phyloP scores from a whole-genome alignment of 2,888 invertebrate genomes.

The Agrotis puta region DNA sequence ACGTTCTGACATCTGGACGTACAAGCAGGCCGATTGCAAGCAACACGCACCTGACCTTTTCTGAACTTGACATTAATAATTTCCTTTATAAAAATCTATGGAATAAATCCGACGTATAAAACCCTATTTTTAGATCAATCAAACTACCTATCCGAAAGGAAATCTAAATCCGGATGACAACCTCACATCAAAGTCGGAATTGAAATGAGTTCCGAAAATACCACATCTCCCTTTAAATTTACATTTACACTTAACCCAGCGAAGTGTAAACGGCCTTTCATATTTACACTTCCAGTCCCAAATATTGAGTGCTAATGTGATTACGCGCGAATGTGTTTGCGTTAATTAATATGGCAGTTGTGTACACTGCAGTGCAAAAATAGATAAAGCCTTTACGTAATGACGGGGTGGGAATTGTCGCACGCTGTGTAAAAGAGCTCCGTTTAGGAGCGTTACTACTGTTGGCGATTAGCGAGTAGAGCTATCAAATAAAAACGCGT shows the following conservation, averaged over 20 bases:
- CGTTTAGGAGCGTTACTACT: not conserved
- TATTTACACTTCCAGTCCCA: slow-evolving; percentile 23
- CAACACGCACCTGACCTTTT: too few relatives aligned
- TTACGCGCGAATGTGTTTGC: slow-evolving; percentile 58
- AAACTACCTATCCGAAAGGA: not conserved
- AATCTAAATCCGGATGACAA: slow-evolving; percentile 4
- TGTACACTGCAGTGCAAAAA: slow-evolving; percentile 56
- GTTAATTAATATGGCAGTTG: slow-evolving; percentile 64
- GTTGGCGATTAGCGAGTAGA: not conserved
- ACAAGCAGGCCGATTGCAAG: too few relatives aligned
- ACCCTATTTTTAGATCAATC: slow-evolving; percentile 34
- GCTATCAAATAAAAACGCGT: not conserved
- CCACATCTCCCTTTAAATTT: slow-evolving; percentile 23
- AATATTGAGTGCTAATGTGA: slow-evolving; percentile 61
- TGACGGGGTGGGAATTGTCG: slow-evolving; percentile 52
- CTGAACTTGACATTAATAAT: not conserved
- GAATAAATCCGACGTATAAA: not conserved
- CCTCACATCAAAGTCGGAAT: slow-evolving; percentile 34
- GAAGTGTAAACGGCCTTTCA: slow-evolving; percentile 20
- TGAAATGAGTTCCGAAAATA: slow-evolving; percentile 34
- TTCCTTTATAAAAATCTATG: not conserved
- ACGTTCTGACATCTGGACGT: too few relatives aligned
- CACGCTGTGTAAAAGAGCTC: slow-evolving; percentile 40
- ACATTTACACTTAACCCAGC: slow-evolving; percentile 11
- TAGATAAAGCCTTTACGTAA: slow-evolving; percentile 62